Conservation (phyloP, 2,888 invertebrate species). For the Cephus sareptanus region DNA sequence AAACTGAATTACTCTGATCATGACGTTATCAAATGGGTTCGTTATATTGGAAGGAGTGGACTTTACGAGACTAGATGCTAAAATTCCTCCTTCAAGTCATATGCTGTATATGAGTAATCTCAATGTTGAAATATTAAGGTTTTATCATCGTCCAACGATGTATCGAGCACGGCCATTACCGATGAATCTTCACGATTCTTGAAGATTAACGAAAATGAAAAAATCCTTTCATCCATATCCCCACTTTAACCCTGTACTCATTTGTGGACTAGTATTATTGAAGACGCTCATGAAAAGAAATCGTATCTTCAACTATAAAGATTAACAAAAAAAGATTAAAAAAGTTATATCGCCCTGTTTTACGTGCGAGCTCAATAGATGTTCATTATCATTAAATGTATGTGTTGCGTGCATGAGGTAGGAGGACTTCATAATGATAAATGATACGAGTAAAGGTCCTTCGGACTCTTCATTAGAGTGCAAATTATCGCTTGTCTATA, state of each 20-base stretch:
- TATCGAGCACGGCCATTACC: not conserved
- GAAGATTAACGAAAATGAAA: not conserved
- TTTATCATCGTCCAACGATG: not conserved
- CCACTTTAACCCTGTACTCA: not conserved
- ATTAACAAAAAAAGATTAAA: not conserved
- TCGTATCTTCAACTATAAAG: not conserved
- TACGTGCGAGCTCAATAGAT: not conserved
- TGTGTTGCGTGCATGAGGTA: not conserved
- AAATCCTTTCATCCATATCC: not conserved
- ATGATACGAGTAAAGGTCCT: no score
- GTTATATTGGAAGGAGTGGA: constrained; percentile 99
- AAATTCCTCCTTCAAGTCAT: constrained; percentile 35
- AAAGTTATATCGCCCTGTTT: not conserved
- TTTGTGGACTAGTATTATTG: not conserved
- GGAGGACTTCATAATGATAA: not conserved
- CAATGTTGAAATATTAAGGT: constrained; percentile 29
- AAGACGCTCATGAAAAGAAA: not conserved
- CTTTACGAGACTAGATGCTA: constrained; percentile 99
- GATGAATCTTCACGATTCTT: not conserved
- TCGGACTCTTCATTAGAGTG: constrained; percentile 40
- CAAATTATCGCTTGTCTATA: constrained; percentile 41
- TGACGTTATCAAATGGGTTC: constrained; percentile 99
- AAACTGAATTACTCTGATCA: constrained; percentile 99
- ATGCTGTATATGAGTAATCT: constrained; percentile 47
- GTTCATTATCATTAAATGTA: not conserved